Conservation (phyloP, 2,113 vertebrate species). For the Calyptomena viridis region DNA sequence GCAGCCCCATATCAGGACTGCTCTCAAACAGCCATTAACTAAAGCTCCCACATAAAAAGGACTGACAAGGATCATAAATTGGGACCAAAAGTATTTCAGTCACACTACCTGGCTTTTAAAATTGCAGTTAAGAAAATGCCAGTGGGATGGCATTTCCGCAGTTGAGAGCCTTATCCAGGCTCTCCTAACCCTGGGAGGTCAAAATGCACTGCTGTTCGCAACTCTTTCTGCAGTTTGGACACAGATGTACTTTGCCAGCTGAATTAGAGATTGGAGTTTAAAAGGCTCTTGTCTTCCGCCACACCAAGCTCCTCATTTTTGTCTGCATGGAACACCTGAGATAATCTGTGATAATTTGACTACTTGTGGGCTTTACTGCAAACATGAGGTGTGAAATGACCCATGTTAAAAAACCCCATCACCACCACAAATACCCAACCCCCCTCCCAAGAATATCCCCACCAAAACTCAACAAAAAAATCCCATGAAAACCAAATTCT, state of each 20-base stretch:
- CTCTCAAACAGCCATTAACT: neutral
- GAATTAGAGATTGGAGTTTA: neutral
- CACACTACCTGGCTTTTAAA: neutral
- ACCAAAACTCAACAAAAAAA: neutral
- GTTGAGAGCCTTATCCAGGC: neutral
- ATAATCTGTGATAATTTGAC: neutral
- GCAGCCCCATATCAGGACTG: neutral
- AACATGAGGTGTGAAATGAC: neutral
- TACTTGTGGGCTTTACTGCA: neutral
- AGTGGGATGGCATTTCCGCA: neutral
- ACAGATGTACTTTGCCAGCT: neutral
- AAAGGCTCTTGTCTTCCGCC: neutral
- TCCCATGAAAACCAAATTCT: neutral
- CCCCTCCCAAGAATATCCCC: too few species aligned
- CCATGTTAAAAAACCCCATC: neutral
- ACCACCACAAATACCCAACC: neutral
- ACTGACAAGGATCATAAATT: neutral
- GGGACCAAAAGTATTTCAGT: neutral
- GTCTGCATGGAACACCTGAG: neutral
- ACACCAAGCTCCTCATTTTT: neutral
- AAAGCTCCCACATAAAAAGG: neutral
- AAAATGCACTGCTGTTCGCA: neutral
- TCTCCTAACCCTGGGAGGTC: neutral
- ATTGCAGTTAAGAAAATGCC: neutral
- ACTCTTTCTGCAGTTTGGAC: neutral